Base-by-base conservation (phyloP, 2,888 invertebrate species). In the Dione juno region DNA sequence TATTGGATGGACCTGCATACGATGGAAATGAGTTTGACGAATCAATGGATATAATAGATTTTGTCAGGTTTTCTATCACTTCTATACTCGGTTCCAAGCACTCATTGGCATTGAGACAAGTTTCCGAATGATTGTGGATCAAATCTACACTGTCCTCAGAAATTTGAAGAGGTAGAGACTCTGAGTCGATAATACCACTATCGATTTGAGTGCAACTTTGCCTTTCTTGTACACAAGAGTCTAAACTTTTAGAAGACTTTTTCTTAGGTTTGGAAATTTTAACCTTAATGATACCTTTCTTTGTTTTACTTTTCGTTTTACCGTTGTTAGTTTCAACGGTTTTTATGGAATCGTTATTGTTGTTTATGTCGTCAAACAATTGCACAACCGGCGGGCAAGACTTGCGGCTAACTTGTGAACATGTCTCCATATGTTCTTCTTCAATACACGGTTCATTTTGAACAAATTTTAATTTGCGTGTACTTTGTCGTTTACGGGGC, bases 121-220 rank as follows among this genome's bases (percentile, higher is more conserved):
- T 89, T 67, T 92, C 92, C 0, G 92, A 89, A 76, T 92, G 92
- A 72, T 92, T 92, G 69, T 93, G 92, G 74, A 92, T 90, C 0
- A 92, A 83, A 50, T 92, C 89, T 0, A 89, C 79, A 68, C 83
- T 88, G 9, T 86, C 84, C 40, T 84, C 80, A 0, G 73, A 73
- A 13, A 77, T 76, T 19, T 81, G 78, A 57, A 81, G 73, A 43
- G 84, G 79, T 14, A 81, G 69, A 1, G 84, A 84, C 28, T 77
- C 85, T 0, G 85, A 83, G 43, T 86, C 85, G 74, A 88, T 88
- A 48, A 86, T 88, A 14, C 86, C 88, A 76, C 85, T 88, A 65
- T 88, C 88, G 13, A 45, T 61, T 14, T 69, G 59, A 11, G 64
- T 69, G 28, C 21, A 45, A 14, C 57, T 75, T 10, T 50, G 61